Evolutionary conservation across 2,113 vertebrate species (phyloP).

Genomic region (Bagarius yarrelli): DNA sequence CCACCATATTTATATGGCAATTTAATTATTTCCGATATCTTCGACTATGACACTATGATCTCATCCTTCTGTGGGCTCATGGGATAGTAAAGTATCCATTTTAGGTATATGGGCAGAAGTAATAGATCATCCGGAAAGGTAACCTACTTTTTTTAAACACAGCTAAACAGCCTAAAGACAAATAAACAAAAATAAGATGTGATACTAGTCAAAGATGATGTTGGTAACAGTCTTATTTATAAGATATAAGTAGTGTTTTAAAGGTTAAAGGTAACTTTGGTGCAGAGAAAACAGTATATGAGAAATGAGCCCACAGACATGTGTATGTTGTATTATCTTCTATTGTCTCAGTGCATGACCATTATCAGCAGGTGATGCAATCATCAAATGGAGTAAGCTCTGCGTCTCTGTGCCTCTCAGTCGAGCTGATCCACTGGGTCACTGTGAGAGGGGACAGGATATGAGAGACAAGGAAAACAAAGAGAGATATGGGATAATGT

Average conservation of each 20-base stretch:
- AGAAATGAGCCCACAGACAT: not conserved
- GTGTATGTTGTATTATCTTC: not conserved
- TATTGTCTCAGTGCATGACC: not conserved
- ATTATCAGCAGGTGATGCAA: slow-evolving; percentile 48
- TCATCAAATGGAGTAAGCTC: slow-evolving; percentile 46
- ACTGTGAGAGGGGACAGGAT: slow-evolving; percentile 1
- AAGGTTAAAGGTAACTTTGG: not conserved
- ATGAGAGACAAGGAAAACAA: slow-evolving; percentile 28
- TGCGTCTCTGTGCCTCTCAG: slow-evolving; percentile 7
- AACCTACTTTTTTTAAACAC: no score
- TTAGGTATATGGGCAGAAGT: no score
- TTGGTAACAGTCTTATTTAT: not conserved
- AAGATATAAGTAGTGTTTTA: not conserved
- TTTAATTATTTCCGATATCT: no score
- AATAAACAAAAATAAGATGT: not conserved
- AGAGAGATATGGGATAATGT: slow-evolving; percentile 38
- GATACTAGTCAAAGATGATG: not conserved
- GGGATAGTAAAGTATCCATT: no score
- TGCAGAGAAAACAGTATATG: not conserved
- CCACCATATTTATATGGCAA: no score
- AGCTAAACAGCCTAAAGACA: not conserved
- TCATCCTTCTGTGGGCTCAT: no score
- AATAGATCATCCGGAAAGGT: no score
- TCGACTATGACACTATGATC: no score
- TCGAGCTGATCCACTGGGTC: slow-evolving; percentile 32